phyloP scores from a whole-genome alignment of 2,113 vertebrate genomes.

The Zosterops hypoxanthus region DNA sequence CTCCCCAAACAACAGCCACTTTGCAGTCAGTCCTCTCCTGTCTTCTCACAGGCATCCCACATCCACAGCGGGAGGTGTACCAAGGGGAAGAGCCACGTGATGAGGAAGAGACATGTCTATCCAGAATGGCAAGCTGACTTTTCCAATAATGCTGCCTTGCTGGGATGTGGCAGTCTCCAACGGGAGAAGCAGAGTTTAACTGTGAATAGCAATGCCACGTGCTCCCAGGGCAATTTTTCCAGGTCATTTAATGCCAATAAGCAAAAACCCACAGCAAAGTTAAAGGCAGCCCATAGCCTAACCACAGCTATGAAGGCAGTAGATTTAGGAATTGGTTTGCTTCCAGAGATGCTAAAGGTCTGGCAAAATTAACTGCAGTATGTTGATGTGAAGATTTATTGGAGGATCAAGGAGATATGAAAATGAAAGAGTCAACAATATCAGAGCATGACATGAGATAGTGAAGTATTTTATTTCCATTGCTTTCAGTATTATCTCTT shows the following conservation, averaged over 20 bases:
- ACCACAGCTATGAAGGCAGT: background rate
- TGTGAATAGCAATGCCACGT: accelerated
- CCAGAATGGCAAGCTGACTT: background rate
- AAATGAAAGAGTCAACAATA: conserved; percentile 22
- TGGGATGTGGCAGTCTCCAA: background rate
- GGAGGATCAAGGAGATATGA: background rate
- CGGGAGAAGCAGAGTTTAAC: background rate
- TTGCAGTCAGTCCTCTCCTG: background rate
- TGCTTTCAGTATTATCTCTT: conserved; percentile 31
- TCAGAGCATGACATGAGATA: background rate
- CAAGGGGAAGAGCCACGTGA: background rate
- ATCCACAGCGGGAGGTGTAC: accelerated
- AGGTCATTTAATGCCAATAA: background rate
- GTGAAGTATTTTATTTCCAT: conserved; percentile 42
- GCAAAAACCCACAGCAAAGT: background rate
- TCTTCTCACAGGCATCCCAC: background rate
- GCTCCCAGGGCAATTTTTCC: background rate
- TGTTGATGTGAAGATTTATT: conserved; percentile 26
- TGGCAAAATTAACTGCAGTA: conserved; percentile 21
- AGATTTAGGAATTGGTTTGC: background rate
- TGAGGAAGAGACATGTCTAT: background rate
- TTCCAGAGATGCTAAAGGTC: background rate
- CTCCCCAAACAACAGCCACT: background rate
- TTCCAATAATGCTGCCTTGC: background rate
- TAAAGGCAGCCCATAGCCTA: background rate